Evolutionary conservation across 2,888 invertebrate species (phyloP).

Genomic region (Siphlonurus alternatus): DNA sequence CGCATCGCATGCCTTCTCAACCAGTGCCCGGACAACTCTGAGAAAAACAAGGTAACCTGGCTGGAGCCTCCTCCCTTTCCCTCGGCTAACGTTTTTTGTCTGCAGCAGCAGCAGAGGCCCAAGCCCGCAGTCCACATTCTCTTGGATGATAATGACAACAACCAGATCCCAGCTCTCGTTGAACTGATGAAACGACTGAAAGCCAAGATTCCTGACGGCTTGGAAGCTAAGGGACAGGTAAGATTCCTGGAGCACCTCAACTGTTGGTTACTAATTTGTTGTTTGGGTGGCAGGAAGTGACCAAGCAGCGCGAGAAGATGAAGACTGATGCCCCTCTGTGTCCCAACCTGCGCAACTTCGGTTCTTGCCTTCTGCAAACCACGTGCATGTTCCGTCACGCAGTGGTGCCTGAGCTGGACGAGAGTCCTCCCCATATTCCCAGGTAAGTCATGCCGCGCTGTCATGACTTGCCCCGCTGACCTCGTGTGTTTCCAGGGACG

Average conservation of each 20-base stretch:
- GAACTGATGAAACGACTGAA: not conserved
- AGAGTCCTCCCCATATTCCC: not conserved
- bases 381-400: not conserved
- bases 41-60: not conserved
- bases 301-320: not conserved
- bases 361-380: not conserved
- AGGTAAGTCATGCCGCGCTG: not conserved
- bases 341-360: not conserved
- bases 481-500: too few species aligned
- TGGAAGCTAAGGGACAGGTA: not conserved
- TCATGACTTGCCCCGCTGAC: too few species aligned
- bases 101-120: too few species aligned
- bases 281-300: not conserved
- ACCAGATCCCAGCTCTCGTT: not conserved
- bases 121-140: not conserved
- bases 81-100: too few species aligned
- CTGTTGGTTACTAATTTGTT: not conserved
- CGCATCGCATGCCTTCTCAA: not conserved
- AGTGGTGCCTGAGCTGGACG: not conserved
- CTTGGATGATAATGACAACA: not conserved
- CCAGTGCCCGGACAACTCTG: not conserved
- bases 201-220: not conserved
- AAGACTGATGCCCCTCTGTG: not conserved
- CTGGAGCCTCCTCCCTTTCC: not conserved
- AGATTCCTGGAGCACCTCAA: too few species aligned